Evolutionary conservation across 2,113 vertebrate species (phyloP), one percentile per base, ranked within the genome.

Genomic region (Perca flavescens): DNA sequence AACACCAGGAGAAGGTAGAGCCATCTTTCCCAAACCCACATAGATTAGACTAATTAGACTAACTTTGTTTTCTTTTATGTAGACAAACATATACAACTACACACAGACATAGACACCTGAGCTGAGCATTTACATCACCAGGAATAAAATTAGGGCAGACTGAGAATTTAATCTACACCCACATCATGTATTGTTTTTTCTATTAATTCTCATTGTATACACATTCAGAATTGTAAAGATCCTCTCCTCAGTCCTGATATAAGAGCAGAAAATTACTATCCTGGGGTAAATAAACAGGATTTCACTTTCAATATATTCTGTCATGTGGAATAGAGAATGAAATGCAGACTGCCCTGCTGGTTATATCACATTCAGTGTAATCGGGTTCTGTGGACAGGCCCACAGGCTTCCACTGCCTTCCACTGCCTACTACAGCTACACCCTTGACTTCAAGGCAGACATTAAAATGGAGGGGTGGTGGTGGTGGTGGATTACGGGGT

Each of bases 371-470:
- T 79, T 58, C 85, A 85, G 83, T 87, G 75, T 71, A 87, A 85
- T 83, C 81, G 74, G 3, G 88, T 77, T 86, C 75, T 85, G 86
- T 88, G 91, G 91, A 91, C 85, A 89, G 93, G 89, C 91, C 93
- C 81, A 88, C 91, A 84, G 93, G 92, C 90, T 86, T 34, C 86
- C 70, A 67, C 86, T 79, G 85, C 85, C 81, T 84, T 34, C 86
- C 70, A 67, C 86, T 79, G 85, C 85, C 81, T 84, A 83, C 87
- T 74, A 78, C 87, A 77, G 83, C 87, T 83, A 83, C 88, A 92
- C 92, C 90, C 90, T 79, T 88, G 87, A 92, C 93, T 90, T 89
- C 85, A 86, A 93, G 91, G 89, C 91, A 93, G 80, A 87, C 90
- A 91, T 92, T 92, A 91, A 93, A 93, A 94, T 92, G 90, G 93